A percentile compares a stretch with the other conserved stretches of the same genome.
Conservation (phyloP, 1,140 invertebrate species). For the Melipona quadrifasciata region DNA sequence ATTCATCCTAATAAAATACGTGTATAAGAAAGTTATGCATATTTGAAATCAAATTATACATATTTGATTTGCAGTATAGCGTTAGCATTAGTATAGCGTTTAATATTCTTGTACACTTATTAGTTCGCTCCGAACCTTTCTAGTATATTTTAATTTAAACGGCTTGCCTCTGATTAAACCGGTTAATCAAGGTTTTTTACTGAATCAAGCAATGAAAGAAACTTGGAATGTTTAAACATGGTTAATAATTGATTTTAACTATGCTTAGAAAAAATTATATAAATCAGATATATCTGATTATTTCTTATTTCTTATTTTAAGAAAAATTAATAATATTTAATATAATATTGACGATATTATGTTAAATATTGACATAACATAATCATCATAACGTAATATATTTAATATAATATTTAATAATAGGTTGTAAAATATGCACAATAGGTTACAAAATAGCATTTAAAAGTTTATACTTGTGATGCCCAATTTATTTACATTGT, state of each 20-base stretch:
- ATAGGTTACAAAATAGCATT: neutral
- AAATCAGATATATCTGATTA: neutral
- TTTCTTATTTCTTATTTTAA: neutral
- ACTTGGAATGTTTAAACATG: neutral
- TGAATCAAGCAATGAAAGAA: neutral
- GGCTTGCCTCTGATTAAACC: neutral
- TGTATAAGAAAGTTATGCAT: neutral
- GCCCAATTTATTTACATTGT: too few species aligned
- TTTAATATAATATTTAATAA: too few species aligned
- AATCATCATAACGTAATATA: too few species aligned
- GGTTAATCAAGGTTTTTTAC: neutral
- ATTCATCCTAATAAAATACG: neutral
- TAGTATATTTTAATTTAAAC: neutral
- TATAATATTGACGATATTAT: too few species aligned
- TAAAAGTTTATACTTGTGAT: too few species aligned
- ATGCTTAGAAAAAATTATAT: neutral
- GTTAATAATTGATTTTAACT: neutral
- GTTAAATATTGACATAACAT: too few species aligned
- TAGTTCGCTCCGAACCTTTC: neutral
- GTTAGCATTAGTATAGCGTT: neutral
- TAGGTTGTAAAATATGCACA: too few species aligned
- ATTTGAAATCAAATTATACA: neutral
- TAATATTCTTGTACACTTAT: neutral
- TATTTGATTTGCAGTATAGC: neutral
- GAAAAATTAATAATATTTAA: neutral